phyloP scores from a whole-genome alignment of 2,113 vertebrate genomes.

The Macrotus californicus region DNA sequence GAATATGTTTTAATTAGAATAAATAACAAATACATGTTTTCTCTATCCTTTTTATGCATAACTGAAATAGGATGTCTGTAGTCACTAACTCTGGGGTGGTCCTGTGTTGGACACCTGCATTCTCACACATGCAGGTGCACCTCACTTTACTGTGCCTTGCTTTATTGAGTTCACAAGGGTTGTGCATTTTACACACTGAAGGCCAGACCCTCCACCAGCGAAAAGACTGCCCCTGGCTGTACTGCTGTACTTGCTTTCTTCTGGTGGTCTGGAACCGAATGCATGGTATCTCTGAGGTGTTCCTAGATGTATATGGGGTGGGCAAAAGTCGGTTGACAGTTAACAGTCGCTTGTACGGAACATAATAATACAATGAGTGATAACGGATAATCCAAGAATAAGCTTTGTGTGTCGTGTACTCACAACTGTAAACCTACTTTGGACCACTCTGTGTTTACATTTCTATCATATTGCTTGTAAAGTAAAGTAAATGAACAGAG shows the following conservation, averaged over 20 bases:
- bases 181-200: neutral
- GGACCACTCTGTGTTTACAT: neutral
- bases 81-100: neutral
- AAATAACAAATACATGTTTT: neutral
- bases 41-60: neutral
- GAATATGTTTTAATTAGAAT: constrained; percentile 44
- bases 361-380: too few relatives aligned
- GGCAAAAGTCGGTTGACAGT: neutral
- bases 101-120: neutral
- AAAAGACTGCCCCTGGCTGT: neutral
- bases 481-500: constrained; percentile 11
- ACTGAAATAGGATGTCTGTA: neutral
- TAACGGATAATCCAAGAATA: neutral
- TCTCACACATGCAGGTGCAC: neutral
- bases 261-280: neutral
- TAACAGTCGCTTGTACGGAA: neutral
- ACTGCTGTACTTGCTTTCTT: neutral
- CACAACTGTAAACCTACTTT: neutral
- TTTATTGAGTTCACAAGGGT: neutral
- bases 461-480: constrained; percentile 6
- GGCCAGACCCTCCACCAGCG: neutral
- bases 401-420: neutral
- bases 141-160: neutral
- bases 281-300: neutral
- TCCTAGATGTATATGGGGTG: neutral